Base-by-base conservation (phyloP, 1,140 invertebrate species). In the Bombyx mandarina region DNA sequence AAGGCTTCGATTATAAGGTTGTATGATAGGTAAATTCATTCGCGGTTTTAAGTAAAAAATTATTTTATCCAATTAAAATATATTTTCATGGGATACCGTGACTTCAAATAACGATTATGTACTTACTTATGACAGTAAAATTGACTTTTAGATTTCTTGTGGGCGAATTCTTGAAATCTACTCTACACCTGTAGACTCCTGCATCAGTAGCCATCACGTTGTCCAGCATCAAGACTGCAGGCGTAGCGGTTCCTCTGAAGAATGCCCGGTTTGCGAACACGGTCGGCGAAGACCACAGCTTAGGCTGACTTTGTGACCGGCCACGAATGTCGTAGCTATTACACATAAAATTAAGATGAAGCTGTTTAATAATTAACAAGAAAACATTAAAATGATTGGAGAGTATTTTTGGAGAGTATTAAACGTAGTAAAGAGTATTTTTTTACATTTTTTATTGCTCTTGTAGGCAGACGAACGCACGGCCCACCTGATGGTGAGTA, bases 131-230 rank as follows among this genome's bases (percentile, higher is more conserved):
- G 71, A 97, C 93, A 61, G 93, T 95, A 61, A 97, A 92, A 80
- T 96, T 96, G 79, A 97, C 93, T 89, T 94, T 94, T 52, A 94
- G 89, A 83, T 96, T 96, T 67, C 94, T 91, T 1, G 95, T 97
- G 0, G 94, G 95, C 1, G 94, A 95, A 75, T 96, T 95, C 54
- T 91, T 91, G 82, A 96, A 97, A 79, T 97, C 96, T 10, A 97
- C 94, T 58, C 96, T 89, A 85, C 96, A 97, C 62, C 94, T 90
- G 77, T 96, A 97, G 44, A 95, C 90, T 9, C 94, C 95, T 60
- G 94, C 94, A 77, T 97, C 95, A n/a, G 89, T 89, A 43, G 93
- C 89, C 51, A 91, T 89, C 3, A 96, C 91, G 65, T 93, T 91
- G 74, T 94, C 93, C 49, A 96, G 91, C 73, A 93, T 90, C 50